Conservation (phyloP, 2,797 vertebrate genomes). For the Phalanger gymnotis region DNA sequence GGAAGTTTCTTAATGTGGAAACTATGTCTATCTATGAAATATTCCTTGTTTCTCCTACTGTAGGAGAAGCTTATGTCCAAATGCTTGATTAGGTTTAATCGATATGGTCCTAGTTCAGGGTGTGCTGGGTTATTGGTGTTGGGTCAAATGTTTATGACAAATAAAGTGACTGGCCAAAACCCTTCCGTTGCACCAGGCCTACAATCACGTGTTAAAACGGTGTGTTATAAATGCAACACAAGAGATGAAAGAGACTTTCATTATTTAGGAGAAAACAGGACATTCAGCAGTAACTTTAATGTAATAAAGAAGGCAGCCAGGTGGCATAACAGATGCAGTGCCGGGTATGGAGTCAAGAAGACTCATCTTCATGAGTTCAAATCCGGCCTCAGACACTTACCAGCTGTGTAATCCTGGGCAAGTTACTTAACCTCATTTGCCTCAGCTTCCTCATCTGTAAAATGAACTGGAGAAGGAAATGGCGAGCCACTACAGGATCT, state of each 20-base stretch:
- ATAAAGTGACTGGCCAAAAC: slow-evolving; percentile 32
- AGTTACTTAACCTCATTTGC: background rate
- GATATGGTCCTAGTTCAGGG: background rate
- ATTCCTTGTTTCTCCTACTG: background rate
- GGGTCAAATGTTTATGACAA: background rate
- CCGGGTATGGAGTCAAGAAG: background rate
- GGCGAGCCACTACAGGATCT: background rate
- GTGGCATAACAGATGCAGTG: background rate
- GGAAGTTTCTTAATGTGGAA: slow-evolving; percentile 25
- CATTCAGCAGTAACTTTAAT: background rate
- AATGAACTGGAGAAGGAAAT: background rate
- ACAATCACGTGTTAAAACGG: slow-evolving; percentile 21
- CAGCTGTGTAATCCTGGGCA: background rate
- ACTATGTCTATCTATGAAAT: slow-evolving; percentile 5
- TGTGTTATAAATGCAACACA: background rate
- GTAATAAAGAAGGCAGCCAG: background rate
- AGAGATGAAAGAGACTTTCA: background rate
- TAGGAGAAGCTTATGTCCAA: background rate
- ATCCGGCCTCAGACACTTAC: background rate
- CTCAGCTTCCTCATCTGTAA: background rate
- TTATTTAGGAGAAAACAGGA: background rate
- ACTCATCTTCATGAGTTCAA: background rate
- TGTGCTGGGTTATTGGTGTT: background rate
- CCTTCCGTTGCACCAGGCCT: background rate
- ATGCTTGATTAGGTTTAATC: slow-evolving; percentile 1